Conservation (phyloP, 2,113 vertebrate genomes). For the Podarcis cretensis region DNA sequence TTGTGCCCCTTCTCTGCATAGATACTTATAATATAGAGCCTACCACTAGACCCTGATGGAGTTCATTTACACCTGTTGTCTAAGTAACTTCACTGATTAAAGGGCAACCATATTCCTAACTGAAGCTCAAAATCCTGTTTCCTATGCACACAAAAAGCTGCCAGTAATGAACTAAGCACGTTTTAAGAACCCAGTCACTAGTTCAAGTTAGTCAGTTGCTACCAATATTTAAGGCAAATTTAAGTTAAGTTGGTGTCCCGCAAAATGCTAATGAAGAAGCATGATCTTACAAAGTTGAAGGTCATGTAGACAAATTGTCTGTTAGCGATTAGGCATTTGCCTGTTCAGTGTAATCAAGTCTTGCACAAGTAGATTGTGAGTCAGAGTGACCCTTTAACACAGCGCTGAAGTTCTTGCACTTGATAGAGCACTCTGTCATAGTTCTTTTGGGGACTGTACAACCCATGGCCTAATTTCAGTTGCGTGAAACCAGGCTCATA, state of each 20-base stretch:
- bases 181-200: constrained; percentile 30
- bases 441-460: neutral
- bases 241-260: constrained; percentile 26
- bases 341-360: constrained; percentile 5
- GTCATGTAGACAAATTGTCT: neutral
- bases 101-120: constrained; percentile 18
- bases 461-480: constrained; percentile 7
- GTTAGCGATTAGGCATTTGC: constrained; percentile 48
- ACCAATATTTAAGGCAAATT: constrained; percentile 63
- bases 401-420: neutral
- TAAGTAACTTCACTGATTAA: neutral
- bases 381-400: neutral
- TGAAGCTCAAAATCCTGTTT: constrained; percentile 41
- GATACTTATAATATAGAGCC: neutral
- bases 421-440: constrained; percentile 37
- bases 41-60: neutral
- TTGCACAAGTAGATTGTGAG: constrained; percentile 1
- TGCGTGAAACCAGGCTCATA: constrained; percentile 29
- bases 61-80: neutral
- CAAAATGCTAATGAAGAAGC: constrained; percentile 23
- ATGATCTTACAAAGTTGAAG: constrained; percentile 2
- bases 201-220: constrained; percentile 43
- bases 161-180: neutral
- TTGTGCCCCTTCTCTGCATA: constrained; percentile 37
- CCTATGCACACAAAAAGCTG: neutral